These are phyloP conservation scores for Tachina fera DNA, from an alignment of 2,888 invertebrate genomes.

Conservation along the genomic window DNA sequence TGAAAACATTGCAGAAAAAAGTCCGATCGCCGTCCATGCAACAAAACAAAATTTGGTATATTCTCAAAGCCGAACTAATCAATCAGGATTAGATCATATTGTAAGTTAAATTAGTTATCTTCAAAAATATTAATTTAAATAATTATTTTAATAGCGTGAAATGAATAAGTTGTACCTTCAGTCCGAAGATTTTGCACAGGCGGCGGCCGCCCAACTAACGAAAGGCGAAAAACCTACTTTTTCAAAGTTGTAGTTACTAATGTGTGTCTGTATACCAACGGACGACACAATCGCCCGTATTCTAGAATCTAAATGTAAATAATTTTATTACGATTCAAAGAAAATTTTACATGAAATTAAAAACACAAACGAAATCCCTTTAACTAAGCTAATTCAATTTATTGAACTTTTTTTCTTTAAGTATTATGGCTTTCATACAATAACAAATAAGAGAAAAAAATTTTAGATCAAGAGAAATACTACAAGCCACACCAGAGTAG, in stretches of 20 bases:
- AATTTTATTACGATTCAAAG: too few relatives aligned
- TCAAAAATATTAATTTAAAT: background rate
- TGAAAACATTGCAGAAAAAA: constrained; percentile 91
- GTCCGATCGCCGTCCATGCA: constrained; percentile 85
- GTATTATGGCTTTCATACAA: too few relatives aligned
- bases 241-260: constrained; percentile 87
- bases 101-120: constrained; percentile 85
- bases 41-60: constrained; percentile 88
- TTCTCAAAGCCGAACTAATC: constrained; percentile 93
- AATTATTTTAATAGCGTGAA: constrained; percentile 85
- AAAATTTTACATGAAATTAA: too few relatives aligned
- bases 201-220: constrained; percentile 88
- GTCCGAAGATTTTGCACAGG: constrained; percentile 93
- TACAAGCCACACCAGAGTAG: too few relatives aligned
- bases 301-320: too few relatives aligned
- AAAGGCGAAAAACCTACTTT: constrained; percentile 89
- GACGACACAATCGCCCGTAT: too few relatives aligned
- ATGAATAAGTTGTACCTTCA: constrained; percentile 93
- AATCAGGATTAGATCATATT: constrained; percentile 94
- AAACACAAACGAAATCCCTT: too few relatives aligned
- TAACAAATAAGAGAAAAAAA: too few relatives aligned
- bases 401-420: too few relatives aligned
- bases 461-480: too few relatives aligned
- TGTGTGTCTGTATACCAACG: background rate
- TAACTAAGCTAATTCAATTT: too few relatives aligned